Percentiles rank a stretch among this genome's conserved stretches.
Evolutionary conservation across 2,888 invertebrate species (phyloP).

Genomic region (Tethea ocularis): DNA sequence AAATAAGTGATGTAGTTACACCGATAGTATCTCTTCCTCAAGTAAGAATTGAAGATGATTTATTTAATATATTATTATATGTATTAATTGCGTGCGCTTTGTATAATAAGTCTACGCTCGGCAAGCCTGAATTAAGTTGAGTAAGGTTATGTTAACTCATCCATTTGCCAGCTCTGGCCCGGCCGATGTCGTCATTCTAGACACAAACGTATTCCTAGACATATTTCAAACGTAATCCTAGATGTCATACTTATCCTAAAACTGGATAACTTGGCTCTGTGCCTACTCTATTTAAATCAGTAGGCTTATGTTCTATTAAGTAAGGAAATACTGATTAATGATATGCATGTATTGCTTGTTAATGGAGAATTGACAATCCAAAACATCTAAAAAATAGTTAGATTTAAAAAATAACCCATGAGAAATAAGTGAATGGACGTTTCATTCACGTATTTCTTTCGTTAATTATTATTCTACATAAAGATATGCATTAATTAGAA

Average conservation of each 20-base stretch:
- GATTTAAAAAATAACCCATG: too few relatives aligned
- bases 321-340: not conserved
- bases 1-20: not conserved
- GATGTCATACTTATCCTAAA: constrained; percentile 22
- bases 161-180: not conserved
- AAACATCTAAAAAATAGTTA: not conserved
- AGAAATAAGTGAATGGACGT: too few relatives aligned
- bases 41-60: not conserved
- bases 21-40: not conserved
- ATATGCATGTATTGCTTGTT: not conserved
- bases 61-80: not conserved
- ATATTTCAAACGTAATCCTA: constrained; percentile 17
- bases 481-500: too few relatives aligned
- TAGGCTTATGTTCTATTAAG: not conserved
- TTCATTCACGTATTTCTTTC: too few relatives aligned
- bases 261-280: constrained; percentile 26
- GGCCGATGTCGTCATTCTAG: constrained; percentile 20
- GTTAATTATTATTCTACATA: too few relatives aligned
- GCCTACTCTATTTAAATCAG: constrained; percentile 17
- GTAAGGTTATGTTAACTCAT: constrained; percentile 7
- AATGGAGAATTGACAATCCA: not conserved
- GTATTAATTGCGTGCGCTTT: not conserved
- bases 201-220: constrained; percentile 12
- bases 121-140: constrained; percentile 1
- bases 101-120: not conserved